Base-by-base conservation (phyloP, 1,140 invertebrate genomes). In the Octopus sinensis region DNA sequence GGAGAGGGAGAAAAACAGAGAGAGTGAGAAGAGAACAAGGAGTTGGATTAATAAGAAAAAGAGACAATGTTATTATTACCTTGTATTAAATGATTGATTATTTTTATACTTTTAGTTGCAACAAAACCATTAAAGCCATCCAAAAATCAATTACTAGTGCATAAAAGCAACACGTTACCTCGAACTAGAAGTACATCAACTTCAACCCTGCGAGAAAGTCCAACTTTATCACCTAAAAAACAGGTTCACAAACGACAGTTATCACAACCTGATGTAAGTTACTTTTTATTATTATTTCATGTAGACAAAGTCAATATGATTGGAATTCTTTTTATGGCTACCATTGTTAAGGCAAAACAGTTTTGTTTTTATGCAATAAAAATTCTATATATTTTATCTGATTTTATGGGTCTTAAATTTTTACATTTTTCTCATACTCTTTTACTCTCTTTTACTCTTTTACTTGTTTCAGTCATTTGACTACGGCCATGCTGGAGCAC, bases 151-250 rank as follows among this genome's bases (percentile, higher is more conserved):
- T 85, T 89, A 80, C 83, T 83, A 53, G 84, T 88, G 6, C 86
- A 88, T 76, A 88, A 88, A 80, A 87, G 86, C 80, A 89, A 87
- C 80, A 88, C 86, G 9, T 76, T 88, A 7, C 87, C 88, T 62
- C 84, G 88, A 76, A 81, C 81, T 51, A 77, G 80, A 52, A 81
- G 83, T 78, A 80, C 82, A 73, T 54, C 77, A 12, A 80, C 78
- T 51, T 71, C 43, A 7, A 43, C 30, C 30, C 30, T 43, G 30
- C 30, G 54, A 17, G 76, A 56, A n/a, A 82, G 77, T 4, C 81
- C 83, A 6, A 81, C 82, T 12, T 84, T 84, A 4, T 86, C 85
- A 30, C 82, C 82, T 9, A 76, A 78, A 78, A 52, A 79, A 81
- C 52, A 84, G 81, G 80, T 82, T 30, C 84, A 84, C 79, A 68